A percentile compares a stretch with the other conserved stretches of the same genome.
Conservation (phyloP, 2,113 vertebrate species). For the Plectropomus leopardus region DNA sequence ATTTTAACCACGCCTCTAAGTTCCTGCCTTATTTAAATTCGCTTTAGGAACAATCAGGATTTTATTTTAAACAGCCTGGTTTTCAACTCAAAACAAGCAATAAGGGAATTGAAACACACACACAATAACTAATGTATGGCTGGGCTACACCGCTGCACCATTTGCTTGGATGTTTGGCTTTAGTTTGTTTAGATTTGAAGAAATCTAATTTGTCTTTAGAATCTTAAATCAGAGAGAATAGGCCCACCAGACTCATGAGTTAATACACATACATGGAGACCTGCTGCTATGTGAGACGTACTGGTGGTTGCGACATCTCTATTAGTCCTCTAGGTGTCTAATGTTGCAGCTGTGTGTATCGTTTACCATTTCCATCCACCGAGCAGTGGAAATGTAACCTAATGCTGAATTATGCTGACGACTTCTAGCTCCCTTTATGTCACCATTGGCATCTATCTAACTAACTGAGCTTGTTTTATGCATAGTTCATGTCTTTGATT, state of each 20-base stretch:
- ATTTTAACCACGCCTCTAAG: background rate
- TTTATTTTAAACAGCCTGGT: background rate
- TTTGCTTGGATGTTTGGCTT: background rate
- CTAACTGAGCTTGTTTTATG: too few species aligned
- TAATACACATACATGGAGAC: background rate
- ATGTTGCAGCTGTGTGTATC: constrained; percentile 14
- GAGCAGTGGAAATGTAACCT: too few species aligned
- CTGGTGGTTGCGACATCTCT: constrained; percentile 3
- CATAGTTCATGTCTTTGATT: background rate
- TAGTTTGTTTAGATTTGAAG: background rate
- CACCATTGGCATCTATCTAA: too few species aligned
- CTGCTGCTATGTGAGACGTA: background rate
- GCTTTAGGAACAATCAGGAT: background rate
- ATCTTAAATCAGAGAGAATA: background rate
- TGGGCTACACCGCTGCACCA: too few species aligned
- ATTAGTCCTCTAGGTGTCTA: background rate
- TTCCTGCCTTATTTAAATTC: background rate
- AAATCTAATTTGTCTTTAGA: background rate
- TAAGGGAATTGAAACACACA: background rate
- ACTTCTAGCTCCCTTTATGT: too few species aligned
- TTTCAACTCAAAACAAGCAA: background rate
- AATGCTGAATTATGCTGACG: too few species aligned
- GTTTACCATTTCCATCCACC: background rate
- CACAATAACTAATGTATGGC: too few species aligned
- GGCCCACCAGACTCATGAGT: background rate